A percentile compares a stretch with the other conserved stretches of the same genome.
These are phyloP conservation scores for Physella acuta DNA, from an alignment of 1,140 invertebrate genomes.

Conservation along the genomic window DNA sequence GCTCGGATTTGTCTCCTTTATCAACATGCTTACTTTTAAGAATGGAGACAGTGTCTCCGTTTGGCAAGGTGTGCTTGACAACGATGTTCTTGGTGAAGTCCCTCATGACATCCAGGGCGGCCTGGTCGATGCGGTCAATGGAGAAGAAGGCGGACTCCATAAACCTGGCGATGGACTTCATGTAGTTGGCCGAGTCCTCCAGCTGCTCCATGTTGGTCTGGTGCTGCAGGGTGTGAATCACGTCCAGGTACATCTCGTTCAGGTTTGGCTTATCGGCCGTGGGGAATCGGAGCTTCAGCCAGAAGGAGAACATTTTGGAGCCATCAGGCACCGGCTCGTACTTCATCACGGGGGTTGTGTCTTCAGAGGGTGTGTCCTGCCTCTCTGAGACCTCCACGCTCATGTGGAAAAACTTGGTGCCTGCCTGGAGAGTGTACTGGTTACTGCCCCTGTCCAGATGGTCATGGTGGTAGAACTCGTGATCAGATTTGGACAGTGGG, in stretches of 20 bases:
- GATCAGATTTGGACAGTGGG: too few relatives aligned
- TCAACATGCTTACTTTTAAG: constrained; percentile 6
- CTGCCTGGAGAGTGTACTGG: constrained; percentile 18
- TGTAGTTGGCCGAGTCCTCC: constrained; percentile 37
- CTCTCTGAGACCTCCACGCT: constrained; percentile 19
- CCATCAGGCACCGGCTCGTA: constrained; percentile 37
- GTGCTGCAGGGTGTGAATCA: constrained; percentile 39
- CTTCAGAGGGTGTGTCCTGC: not conserved
- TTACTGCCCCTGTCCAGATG: not conserved
- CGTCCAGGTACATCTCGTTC: constrained; percentile 47
- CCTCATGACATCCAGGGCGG: constrained; percentile 20
- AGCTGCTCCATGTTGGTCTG: constrained; percentile 47
- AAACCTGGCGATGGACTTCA: constrained; percentile 43
- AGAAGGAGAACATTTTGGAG: constrained; percentile 39
- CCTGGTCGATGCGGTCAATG: constrained; percentile 32
- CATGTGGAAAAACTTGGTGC: constrained; percentile 18
- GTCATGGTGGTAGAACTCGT: constrained; percentile 20
- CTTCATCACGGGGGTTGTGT: constrained; percentile 17
- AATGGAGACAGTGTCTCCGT: constrained; percentile 9
- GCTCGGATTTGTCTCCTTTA: too few relatives aligned
- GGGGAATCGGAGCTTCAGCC: not conserved
- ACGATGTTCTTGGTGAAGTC: constrained; percentile 5
- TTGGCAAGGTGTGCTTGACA: not conserved
- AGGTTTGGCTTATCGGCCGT: constrained; percentile 33
- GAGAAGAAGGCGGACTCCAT: constrained; percentile 48